Percentiles rank a stretch among this genome's conserved stretches.
Evolutionary conservation across 2,797 vertebrate species (phyloP).

Genomic region (Triplophysa yarkandensis): DNA sequence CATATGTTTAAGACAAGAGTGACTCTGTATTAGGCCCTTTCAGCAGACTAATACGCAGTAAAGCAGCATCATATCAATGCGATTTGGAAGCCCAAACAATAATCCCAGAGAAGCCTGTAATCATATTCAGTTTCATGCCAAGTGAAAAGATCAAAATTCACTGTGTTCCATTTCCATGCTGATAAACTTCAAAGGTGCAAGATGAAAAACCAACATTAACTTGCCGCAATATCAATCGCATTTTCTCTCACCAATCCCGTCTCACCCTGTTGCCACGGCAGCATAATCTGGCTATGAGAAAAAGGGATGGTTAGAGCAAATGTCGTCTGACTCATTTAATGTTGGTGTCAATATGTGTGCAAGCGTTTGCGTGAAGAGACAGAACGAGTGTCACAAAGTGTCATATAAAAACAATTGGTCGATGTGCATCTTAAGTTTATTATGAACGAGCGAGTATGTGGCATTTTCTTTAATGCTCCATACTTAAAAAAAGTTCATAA

Average conservation of each 20-base stretch:
- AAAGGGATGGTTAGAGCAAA: constrained; percentile 64
- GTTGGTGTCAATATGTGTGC: constrained; percentile 56
- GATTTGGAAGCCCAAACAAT: constrained; percentile 12
- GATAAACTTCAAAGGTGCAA: constrained; percentile 43
- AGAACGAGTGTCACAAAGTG: constrained; percentile 42
- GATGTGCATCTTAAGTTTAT: constrained; percentile 25
- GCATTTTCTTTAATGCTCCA: constrained; percentile 22
- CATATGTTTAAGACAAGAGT: neutral
- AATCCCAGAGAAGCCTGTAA: constrained; percentile 26
- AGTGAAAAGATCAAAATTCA: constrained; percentile 37
- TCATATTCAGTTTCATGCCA: constrained; percentile 40
- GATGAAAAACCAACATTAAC: constrained; percentile 37
- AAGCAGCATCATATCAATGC: neutral
- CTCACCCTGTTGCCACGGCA: constrained; percentile 76
- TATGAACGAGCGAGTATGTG: constrained; percentile 1
- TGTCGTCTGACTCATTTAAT: constrained; percentile 77
- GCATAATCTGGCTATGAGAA: constrained; percentile 72
- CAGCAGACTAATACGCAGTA: neutral
- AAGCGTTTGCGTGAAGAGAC: constrained; percentile 17
- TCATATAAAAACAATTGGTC: constrained; percentile 18
- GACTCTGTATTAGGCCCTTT: neutral
- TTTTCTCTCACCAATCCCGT: constrained; percentile 44
- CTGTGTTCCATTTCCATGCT: constrained; percentile 34
- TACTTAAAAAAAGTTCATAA: constrained; percentile 10
- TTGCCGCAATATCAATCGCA: constrained; percentile 45